These are phyloP conservation scores for Lepidurus arcticus DNA, from an alignment of 1,140 invertebrate genomes.

Conservation along the genomic window DNA sequence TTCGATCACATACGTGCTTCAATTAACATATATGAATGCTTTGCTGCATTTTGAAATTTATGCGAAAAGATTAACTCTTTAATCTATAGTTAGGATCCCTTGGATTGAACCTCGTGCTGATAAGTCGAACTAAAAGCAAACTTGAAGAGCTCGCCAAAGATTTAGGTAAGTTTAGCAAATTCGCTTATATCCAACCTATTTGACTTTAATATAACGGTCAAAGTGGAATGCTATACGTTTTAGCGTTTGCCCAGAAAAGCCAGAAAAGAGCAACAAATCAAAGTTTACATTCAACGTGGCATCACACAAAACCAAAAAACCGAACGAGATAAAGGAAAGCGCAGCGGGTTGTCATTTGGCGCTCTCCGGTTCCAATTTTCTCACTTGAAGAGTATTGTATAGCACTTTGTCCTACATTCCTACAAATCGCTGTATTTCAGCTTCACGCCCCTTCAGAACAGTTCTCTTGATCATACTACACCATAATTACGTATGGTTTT, in stretches of 20 bases:
- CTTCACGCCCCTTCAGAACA: no score
- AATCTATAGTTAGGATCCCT: slow-evolving; percentile 63
- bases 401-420: no score
- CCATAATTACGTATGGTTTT: no score
- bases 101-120: slow-evolving; percentile 66
- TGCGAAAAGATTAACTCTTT: slow-evolving; percentile 28
- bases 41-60: background rate
- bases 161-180: slow-evolving; percentile 57
- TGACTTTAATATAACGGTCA: background rate
- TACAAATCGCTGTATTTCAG: no score
- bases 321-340: no score
- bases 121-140: slow-evolving; percentile 78
- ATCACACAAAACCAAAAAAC: no score
- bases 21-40: background rate
- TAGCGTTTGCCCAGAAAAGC: background rate
- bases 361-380: no score
- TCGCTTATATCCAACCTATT: background rate
- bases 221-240: background rate
- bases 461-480: no score
- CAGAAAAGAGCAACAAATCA: background rate
- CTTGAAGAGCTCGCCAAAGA: slow-evolving; percentile 72
- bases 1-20: background rate
- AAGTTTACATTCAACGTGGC: no score
- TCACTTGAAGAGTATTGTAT: no score
- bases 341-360: no score